Evolutionary conservation across 2,888 invertebrate genomes (phyloP).

Genomic region (Synanthedon formicaeformis): DNA sequence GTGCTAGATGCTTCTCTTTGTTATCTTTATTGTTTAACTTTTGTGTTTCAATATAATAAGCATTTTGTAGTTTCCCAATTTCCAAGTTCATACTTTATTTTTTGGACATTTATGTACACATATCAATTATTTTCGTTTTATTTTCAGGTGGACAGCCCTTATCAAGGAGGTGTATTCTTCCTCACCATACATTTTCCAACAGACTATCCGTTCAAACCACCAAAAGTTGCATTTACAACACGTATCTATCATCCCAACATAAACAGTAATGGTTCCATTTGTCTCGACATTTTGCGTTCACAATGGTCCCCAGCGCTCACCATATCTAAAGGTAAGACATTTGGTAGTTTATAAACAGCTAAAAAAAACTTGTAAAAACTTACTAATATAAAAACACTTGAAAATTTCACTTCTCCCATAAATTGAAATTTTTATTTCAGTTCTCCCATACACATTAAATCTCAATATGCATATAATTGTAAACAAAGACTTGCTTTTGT

Average conservation of each 20-base stretch:
- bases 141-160: slow-evolving; percentile 97
- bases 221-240: slow-evolving; percentile 99
- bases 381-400: no score
- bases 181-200: slow-evolving; percentile 99
- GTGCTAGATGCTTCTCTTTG: no score
- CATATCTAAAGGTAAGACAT: slow-evolving; percentile 93
- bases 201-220: slow-evolving; percentile 99
- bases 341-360: no score
- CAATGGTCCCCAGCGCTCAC: slow-evolving; percentile 99
- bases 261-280: slow-evolving; percentile 99
- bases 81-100: neutral
- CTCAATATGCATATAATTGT: no score
- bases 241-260: slow-evolving; percentile 99
- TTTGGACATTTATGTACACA: neutral
- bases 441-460: no score
- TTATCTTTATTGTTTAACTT: neutral
- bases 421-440: no score
- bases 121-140: slow-evolving; percentile 8
- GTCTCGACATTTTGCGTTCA: slow-evolving; percentile 99
- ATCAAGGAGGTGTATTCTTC: slow-evolving; percentile 99
- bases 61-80: no score
- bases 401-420: no score
- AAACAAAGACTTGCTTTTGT: no score
- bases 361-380: no score
- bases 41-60: neutral